Percentiles rank a stretch among this genome's conserved stretches.
Evolutionary conservation across 2,797 vertebrate species (phyloP).

Genomic region (Salarias fasciatus): DNA sequence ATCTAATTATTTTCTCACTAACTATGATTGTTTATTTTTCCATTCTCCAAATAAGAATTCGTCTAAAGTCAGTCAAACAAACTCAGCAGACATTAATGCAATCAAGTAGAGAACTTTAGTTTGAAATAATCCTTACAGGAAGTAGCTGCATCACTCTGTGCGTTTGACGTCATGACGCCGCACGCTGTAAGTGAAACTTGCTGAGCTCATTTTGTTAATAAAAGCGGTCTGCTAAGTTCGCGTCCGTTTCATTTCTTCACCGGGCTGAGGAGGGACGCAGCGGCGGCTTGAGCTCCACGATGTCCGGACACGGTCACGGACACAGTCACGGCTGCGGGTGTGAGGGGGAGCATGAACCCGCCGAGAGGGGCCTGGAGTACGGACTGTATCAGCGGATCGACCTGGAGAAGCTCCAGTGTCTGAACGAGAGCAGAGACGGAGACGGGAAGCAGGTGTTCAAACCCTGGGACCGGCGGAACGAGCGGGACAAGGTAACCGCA

Average conservation of each 20-base stretch:
- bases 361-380: conserved; percentile 89
- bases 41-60: no score
- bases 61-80: no score
- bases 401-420: conserved; percentile 91
- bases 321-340: conserved; percentile 80
- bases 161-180: neutral
- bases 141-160: fast-evolving
- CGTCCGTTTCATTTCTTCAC: no score
- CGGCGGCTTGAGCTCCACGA: conserved; percentile 23
- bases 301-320: conserved; percentile 83
- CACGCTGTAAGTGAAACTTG: conserved; percentile 53
- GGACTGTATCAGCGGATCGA: conserved; percentile 91
- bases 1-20: no score
- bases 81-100: no score
- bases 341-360: conserved; percentile 87
- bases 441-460: conserved; percentile 94
- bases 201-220: conserved; percentile 10
- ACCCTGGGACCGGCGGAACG: conserved; percentile 91
- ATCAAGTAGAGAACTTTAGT: conserved; percentile 40
- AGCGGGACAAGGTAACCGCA: conserved; percentile 86
- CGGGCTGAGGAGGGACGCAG: no score
- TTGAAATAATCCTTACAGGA: conserved; percentile 38
- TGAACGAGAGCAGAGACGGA: conserved; percentile 94
- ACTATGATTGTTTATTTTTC: no score
- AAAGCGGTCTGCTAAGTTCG: neutral